Percentiles rank a stretch among this genome's conserved stretches.
Evolutionary conservation across 2,888 invertebrate species (phyloP).

Genomic region (Myathropa florea): DNA sequence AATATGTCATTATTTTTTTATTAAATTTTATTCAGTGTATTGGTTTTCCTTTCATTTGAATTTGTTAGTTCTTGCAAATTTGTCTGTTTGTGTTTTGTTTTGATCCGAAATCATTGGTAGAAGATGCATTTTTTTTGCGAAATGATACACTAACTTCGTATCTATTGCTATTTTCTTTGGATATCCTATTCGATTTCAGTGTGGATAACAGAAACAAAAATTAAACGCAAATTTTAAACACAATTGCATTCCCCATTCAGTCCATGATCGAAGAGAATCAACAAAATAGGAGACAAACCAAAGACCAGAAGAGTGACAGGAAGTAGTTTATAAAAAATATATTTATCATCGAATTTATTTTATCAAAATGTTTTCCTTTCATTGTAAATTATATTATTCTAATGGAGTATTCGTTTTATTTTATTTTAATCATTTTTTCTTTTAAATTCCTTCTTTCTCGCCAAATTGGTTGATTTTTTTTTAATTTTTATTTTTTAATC

Average conservation of each 20-base stretch:
- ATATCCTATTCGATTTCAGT: background rate
- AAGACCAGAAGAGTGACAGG: slow-evolving; percentile 15
- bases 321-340: slow-evolving; percentile 44
- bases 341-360: background rate
- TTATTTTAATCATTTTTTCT: slow-evolving; percentile 19
- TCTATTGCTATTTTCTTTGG: background rate
- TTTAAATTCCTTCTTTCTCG: background rate
- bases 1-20: slow-evolving; percentile 40
- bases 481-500: background rate
- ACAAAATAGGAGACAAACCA: background rate
- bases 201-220: background rate
- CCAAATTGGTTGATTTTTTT: slow-evolving; percentile 6
- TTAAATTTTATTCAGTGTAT: background rate
- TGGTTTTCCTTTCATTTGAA: background rate
- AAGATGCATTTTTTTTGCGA: background rate
- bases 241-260: slow-evolving; percentile 2
- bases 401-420: slow-evolving; percentile 45
- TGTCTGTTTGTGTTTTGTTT: background rate
- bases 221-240: background rate
- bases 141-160: background rate
- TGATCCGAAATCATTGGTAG: slow-evolving; percentile 7
- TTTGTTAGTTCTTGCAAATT: background rate
- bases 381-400: slow-evolving; percentile 61
- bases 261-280: background rate
- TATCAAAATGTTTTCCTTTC: background rate